These are phyloP conservation scores for Lochmaea capreae DNA, from an alignment of 2,888 invertebrate genomes.

Conservation along the genomic window DNA sequence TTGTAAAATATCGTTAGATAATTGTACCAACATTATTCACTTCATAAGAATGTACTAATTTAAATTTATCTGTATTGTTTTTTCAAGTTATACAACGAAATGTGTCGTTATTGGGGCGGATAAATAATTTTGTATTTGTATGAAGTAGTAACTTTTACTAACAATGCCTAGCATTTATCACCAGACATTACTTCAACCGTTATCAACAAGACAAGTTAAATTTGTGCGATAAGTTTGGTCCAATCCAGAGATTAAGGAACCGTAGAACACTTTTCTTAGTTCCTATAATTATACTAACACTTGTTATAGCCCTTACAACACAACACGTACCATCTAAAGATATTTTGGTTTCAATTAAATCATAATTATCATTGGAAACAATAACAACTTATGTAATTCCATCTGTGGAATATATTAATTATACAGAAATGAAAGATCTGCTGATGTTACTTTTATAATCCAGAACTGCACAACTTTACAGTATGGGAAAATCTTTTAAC, in stretches of 20 bases:
- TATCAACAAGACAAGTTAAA: neutral
- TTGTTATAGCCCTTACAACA: neutral
- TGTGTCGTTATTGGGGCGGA: neutral
- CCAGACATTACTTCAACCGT: conserved; percentile 7
- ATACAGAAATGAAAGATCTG: neutral
- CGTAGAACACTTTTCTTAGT: neutral
- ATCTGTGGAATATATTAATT: neutral
- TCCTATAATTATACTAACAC: neutral
- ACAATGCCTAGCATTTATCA: conserved; percentile 5
- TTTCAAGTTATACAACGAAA: neutral
- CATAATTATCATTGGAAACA: neutral
- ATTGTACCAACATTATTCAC: no score
- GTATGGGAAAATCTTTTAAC: neutral
- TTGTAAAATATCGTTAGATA: no score
- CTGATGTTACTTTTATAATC: neutral
- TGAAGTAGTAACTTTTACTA: neutral
- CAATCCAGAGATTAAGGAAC: neutral
- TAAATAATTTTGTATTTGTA: conserved; percentile 1
- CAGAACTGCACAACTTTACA: neutral
- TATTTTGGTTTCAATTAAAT: neutral
- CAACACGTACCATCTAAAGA: neutral
- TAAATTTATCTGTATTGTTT: no score
- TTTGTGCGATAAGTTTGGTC: conserved; percentile 13
- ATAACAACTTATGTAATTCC: neutral
- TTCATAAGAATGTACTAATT: no score